phyloP scores from a whole-genome alignment of 2,888 invertebrate genomes.

The Catocala nupta region DNA sequence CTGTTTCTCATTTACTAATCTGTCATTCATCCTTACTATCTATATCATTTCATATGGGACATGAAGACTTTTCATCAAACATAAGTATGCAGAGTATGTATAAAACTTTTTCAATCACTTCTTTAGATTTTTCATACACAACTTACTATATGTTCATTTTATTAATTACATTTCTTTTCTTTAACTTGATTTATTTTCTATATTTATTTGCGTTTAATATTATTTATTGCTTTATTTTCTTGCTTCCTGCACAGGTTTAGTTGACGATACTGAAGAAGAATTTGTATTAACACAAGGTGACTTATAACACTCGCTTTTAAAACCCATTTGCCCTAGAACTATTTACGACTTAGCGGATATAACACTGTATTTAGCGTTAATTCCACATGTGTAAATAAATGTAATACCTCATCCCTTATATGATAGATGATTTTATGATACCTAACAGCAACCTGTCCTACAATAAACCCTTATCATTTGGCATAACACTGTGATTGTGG shows the following conservation, averaged over 20 bases:
- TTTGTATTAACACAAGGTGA: conserved; percentile 72
- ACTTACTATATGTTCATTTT: conserved; percentile 13
- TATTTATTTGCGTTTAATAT: conserved; percentile 45
- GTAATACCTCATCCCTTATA: too few relatives aligned
- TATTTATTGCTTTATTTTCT: conserved; percentile 40
- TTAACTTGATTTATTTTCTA: conserved; percentile 17
- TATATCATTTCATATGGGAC: conserved; percentile 43
- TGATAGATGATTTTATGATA: too few relatives aligned
- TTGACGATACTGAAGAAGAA: conserved; percentile 63
- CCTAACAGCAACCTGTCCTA: too few relatives aligned
- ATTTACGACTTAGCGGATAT: too few relatives aligned
- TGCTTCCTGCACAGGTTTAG: conserved; percentile 63
- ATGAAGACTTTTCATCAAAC: conserved; percentile 50
- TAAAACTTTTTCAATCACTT: conserved; percentile 35
- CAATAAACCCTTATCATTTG: too few relatives aligned
- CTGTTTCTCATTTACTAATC: conserved; percentile 27
- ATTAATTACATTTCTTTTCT: conserved; percentile 16
- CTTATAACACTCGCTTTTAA: conserved; percentile 28
- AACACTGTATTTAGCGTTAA: too few relatives aligned
- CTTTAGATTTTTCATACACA: conserved; percentile 11
- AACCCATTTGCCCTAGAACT: background rate
- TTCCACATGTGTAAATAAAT: too few relatives aligned
- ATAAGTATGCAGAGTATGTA: conserved; percentile 45
- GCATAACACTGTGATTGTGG: too few relatives aligned
- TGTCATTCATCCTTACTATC: conserved; percentile 29